Evolutionary conservation across 2,113 vertebrate species (phyloP).

Genomic region (Gallinago undulata): DNA sequence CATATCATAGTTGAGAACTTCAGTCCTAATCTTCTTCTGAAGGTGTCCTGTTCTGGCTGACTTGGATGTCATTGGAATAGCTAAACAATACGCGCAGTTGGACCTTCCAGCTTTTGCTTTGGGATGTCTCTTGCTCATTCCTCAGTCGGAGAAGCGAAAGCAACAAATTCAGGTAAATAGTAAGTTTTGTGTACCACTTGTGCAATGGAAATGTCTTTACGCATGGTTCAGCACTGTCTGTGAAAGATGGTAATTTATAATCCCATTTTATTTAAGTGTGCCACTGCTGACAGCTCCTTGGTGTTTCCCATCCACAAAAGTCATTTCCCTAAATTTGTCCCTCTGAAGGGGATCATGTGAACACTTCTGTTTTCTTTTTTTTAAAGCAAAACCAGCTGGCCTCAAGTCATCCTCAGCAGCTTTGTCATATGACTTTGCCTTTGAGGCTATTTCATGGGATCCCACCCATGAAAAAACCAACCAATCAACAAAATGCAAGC

Average conservation of each 20-base stretch:
- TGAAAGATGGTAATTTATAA: neutral
- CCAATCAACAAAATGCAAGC: neutral
- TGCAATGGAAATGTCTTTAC: neutral
- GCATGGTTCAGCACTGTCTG: neutral
- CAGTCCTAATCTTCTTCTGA: neutral
- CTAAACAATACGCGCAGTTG: constrained; percentile 88
- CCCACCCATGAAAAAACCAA: neutral
- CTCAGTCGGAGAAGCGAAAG: constrained; percentile 80
- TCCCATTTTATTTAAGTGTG: neutral
- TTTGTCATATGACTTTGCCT: neutral
- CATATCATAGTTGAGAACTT: neutral
- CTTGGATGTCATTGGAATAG: constrained; percentile 86
- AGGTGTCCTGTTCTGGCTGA: constrained; percentile 92
- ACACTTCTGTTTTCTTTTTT: neutral
- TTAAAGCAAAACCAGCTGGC: neutral
- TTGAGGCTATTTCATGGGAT: neutral
- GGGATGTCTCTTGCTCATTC: constrained; percentile 89
- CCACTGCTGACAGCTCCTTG: neutral
- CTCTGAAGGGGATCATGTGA: neutral
- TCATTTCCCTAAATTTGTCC: neutral
- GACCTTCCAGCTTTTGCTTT: constrained; percentile 87
- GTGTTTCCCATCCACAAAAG: neutral
- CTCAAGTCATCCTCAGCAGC: neutral
- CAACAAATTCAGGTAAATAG: constrained; percentile 86
- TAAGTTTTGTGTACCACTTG: neutral